Percentiles rank a stretch among this genome's conserved stretches.
Conservation (phyloP, 2,113 vertebrate species). For the Nematolebias whitei region DNA sequence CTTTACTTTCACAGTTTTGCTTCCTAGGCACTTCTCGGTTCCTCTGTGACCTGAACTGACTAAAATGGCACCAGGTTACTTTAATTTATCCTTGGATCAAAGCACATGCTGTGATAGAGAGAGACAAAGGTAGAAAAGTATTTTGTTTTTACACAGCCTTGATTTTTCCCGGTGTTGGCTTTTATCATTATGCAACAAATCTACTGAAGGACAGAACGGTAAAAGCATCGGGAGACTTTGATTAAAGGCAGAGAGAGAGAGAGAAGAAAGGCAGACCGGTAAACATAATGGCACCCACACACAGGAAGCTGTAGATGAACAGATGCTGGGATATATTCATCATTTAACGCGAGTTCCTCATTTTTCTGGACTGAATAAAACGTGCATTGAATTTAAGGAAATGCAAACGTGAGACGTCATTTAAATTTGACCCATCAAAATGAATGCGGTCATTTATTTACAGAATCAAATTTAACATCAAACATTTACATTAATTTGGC, state of each 20-base stretch:
- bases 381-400: no score
- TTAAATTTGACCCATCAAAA: no score
- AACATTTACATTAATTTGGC: no score
- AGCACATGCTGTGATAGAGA: neutral
- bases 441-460: no score
- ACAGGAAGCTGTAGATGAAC: no score
- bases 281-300: constrained; percentile 21
- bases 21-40: constrained; percentile 1
- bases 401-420: no score
- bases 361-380: no score
- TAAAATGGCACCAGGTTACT: neutral
- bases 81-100: neutral
- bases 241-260: constrained; percentile 38
- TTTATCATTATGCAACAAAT: constrained; percentile 52
- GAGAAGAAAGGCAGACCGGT: constrained; percentile 33
- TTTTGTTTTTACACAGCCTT: constrained; percentile 8
- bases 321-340: no score
- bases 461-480: no score
- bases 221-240: constrained; percentile 51
- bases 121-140: neutral
- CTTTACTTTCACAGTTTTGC: no score
- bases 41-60: neutral
- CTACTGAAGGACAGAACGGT: constrained; percentile 27
- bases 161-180: constrained; percentile 11
- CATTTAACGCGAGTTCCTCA: no score